Percentiles rank a stretch among this genome's conserved stretches.
phyloP scores from a whole-genome alignment of 1,140 invertebrate genomes.

The Brachionus koreanus region DNA sequence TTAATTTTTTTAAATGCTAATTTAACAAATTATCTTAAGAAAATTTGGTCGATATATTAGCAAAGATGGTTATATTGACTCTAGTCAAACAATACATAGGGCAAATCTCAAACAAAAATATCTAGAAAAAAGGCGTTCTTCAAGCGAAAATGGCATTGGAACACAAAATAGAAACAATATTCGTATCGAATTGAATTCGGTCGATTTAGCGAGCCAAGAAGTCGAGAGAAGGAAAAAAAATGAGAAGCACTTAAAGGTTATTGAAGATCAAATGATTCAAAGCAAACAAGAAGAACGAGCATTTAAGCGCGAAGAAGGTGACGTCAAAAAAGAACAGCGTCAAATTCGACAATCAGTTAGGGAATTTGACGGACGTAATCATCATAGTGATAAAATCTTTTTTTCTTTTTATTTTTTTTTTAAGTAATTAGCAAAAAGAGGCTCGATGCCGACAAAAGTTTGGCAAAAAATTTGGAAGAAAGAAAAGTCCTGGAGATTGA shows the following conservation, averaged over 20 bases:
- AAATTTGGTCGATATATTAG: conserved; percentile 38
- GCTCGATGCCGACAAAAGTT: conserved; percentile 53
- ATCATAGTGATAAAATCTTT: not conserved
- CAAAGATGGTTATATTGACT: conserved; percentile 42
- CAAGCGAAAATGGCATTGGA: not conserved
- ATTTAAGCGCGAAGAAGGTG: conserved; percentile 55
- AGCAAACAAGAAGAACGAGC: conserved; percentile 57
- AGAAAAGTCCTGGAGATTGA: conserved; percentile 52
- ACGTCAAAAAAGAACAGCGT: conserved; percentile 56
- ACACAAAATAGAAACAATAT: not conserved
- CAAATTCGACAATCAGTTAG: conserved; percentile 53
- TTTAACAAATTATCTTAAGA: not conserved
- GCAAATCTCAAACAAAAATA: not conserved
- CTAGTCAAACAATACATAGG: conserved; percentile 1
- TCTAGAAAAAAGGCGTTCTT: not conserved
- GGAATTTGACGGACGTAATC: conserved; percentile 55
- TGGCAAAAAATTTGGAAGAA: conserved; percentile 53
- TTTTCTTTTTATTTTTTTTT: not conserved
- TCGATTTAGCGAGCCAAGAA: not conserved
- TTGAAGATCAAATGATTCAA: conserved; percentile 55
- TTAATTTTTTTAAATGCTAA: not conserved
- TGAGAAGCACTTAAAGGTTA: conserved; percentile 39
- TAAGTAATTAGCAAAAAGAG: conserved; percentile 54
- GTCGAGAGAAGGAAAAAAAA: conserved; percentile 12
- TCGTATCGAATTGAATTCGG: not conserved